Evolutionary conservation across 2,888 invertebrate species (phyloP).

Genomic region (Melieria omissa): DNA sequence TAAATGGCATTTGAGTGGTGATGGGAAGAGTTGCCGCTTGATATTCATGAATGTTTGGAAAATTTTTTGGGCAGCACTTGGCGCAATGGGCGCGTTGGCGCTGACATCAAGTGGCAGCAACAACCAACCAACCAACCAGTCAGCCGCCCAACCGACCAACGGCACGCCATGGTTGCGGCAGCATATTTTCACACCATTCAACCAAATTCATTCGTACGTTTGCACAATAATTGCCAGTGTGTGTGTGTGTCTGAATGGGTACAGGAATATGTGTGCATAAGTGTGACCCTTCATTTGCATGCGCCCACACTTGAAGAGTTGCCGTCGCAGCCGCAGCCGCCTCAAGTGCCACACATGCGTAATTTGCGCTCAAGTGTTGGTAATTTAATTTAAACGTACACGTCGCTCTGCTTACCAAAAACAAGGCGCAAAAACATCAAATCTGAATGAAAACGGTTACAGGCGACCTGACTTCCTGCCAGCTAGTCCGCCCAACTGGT

Average conservation of each 20-base stretch:
- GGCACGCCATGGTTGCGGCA: background rate
- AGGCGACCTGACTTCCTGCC: no score
- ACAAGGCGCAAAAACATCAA: no score
- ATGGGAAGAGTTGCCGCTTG: background rate
- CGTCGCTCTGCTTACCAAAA: background rate
- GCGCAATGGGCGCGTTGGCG: no score
- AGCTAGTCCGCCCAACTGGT: background rate
- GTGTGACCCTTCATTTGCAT: no score
- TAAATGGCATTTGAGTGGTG: background rate
- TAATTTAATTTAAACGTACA: constrained; percentile 41
- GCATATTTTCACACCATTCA: constrained; percentile 15
- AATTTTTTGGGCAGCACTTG: no score
- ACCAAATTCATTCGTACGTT: background rate
- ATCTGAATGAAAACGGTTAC: no score
- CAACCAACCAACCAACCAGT: background rate
- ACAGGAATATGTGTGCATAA: no score
- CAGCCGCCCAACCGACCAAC: background rate
- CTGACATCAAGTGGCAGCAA: background rate
- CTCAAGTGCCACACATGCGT: constrained; percentile 25
- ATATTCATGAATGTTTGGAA: no score
- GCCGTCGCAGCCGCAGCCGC: constrained; percentile 1
- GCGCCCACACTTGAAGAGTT: no score
- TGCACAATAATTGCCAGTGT: background rate
- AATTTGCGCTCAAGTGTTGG: constrained; percentile 34
- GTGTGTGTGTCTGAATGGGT: background rate